Conservation (phyloP, 2,888 invertebrate species). For the Nematopogon swammerdamellus region DNA sequence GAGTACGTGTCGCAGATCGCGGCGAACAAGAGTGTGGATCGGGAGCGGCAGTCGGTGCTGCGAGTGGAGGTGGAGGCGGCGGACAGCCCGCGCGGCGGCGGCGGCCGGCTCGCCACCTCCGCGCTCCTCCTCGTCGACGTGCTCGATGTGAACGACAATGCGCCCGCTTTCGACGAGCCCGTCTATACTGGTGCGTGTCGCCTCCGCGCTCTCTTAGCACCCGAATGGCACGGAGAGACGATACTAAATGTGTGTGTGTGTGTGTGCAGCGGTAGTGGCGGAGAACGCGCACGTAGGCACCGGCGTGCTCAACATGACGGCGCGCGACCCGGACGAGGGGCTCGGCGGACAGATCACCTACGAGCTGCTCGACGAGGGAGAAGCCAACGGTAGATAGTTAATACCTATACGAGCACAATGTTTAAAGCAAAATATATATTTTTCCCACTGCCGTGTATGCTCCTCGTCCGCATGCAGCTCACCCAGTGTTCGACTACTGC, state of each 20-base stretch:
- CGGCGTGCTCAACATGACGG: constrained; percentile 65
- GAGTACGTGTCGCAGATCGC: constrained; percentile 55
- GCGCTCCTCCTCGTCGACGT: constrained; percentile 67
- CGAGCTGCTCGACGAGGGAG: constrained; percentile 70
- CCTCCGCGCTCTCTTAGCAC: no score
- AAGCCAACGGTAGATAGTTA: constrained; percentile 57
- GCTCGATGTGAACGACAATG: constrained; percentile 76
- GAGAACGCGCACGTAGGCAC: constrained; percentile 69
- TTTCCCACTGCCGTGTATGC: no score
- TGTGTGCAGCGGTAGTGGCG: constrained; percentile 69
- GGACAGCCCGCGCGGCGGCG: constrained; percentile 69
- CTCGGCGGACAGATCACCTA: constrained; percentile 68
- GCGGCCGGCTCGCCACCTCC: constrained; percentile 62
- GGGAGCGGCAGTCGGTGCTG: constrained; percentile 68
- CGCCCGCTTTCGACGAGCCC: constrained; percentile 63
- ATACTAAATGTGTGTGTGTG: no score
- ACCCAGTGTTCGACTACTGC: no score
- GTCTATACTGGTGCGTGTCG: constrained; percentile 56
- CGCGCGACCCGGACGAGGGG: constrained; percentile 75
- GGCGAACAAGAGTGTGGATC: constrained; percentile 64
- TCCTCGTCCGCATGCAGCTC: no score
- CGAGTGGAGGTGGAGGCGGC: constrained; percentile 69
- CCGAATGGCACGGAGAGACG: no score
- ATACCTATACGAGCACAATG: neutral
- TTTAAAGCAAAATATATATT: no score